Percentiles rank a stretch among this genome's conserved stretches.
These are phyloP conservation scores for Leptocoma aspasia DNA, from an alignment of 2,113 vertebrate species.

Conservation along the genomic window DNA sequence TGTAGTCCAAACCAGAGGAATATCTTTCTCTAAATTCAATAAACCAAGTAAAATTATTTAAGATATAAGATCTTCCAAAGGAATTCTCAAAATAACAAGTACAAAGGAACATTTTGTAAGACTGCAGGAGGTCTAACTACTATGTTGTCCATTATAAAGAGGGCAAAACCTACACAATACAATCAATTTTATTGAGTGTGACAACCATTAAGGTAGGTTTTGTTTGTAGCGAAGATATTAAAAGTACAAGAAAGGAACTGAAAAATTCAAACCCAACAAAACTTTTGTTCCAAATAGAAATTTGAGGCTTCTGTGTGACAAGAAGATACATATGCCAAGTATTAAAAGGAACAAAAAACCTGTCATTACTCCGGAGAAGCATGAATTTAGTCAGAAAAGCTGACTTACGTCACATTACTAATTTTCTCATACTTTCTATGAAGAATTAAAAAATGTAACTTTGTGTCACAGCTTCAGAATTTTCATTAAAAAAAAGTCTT, in stretches of 20 bases:
- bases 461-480: background rate
- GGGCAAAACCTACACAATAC: background rate
- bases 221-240: background rate
- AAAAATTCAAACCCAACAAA: background rate
- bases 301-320: background rate
- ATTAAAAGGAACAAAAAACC: background rate
- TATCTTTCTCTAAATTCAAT: slow-evolving; percentile 4
- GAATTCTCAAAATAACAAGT: background rate
- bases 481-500: background rate
- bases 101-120: background rate
- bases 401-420: background rate
- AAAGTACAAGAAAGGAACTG: background rate
- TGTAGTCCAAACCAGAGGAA: background rate
- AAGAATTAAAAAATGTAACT: background rate
- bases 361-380: background rate
- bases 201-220: background rate
- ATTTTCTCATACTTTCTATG: background rate
- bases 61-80: background rate
- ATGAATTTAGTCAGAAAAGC: background rate
- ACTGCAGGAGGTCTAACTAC: background rate
- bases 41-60: background rate
- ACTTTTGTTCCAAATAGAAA: background rate
- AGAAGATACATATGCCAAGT: background rate
- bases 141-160: background rate
- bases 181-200: background rate